Conservation (phyloP, 2,797 vertebrate genomes). For the Amphiprion clarkii region DNA sequence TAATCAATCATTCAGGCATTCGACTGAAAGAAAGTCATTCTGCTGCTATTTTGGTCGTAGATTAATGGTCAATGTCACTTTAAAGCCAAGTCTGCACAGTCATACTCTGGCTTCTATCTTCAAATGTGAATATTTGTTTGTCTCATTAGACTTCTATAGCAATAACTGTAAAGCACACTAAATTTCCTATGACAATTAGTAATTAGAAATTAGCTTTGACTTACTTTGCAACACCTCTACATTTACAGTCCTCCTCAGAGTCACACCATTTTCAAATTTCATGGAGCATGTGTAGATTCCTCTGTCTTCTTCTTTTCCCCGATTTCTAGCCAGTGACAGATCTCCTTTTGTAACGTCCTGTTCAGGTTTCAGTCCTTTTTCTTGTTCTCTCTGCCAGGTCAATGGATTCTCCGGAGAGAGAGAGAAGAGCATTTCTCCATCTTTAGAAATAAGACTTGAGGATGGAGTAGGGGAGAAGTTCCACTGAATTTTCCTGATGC, state of each 20-base stretch:
- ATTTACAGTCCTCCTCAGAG: conserved; percentile 19
- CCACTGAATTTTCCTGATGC: conserved; percentile 64
- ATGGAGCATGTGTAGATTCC: conserved; percentile 74
- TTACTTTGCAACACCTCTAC: conserved; percentile 80
- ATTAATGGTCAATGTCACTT: not conserved
- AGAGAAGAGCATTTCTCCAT: conserved; percentile 27
- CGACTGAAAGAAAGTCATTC: not conserved
- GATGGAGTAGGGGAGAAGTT: conserved; percentile 44
- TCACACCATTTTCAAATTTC: conserved; percentile 7
- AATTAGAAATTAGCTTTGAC: conserved; percentile 27
- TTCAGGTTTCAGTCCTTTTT: rapidly evolving
- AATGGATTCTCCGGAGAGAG: not conserved
- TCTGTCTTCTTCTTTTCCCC: conserved; percentile 10
- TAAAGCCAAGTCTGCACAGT: not conserved
- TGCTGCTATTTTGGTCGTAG: not conserved
- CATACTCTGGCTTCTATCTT: not conserved
- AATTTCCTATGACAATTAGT: not conserved
- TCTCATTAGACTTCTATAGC: not conserved
- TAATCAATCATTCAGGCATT: not conserved
- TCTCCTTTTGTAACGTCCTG: not conserved
- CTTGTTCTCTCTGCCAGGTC: not conserved
- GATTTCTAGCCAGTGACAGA: conserved; percentile 43
- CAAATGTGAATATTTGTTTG: not conserved
- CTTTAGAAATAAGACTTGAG: rapidly evolving
- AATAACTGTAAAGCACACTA: not conserved